Evolutionary conservation across 2,888 invertebrate species (phyloP).

Genomic region (Oeneis ivallda): DNA sequence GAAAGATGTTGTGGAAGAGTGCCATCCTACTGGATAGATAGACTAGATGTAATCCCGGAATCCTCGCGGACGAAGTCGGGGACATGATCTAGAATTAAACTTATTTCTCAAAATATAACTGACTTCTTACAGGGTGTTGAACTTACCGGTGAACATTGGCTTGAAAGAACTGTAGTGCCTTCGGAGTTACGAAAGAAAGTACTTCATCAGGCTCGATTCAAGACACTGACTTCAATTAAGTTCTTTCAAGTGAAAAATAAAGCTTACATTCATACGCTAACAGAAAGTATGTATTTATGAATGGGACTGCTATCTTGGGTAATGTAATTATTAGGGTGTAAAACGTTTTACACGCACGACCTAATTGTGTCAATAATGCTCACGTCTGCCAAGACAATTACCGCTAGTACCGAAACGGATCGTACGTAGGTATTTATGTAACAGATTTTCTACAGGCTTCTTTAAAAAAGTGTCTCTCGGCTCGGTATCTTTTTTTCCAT

Average conservation of each 20-base stretch:
- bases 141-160: constrained; percentile 71
- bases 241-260: constrained; percentile 77
- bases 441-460: constrained; percentile 22
- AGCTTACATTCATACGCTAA: constrained; percentile 73
- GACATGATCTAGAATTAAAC: no score
- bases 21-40: no score
- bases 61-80: no score
- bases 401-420: constrained; percentile 35
- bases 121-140: constrained; percentile 64
- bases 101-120: constrained; percentile 5
- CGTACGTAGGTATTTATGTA: constrained; percentile 6
- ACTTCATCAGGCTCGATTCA: constrained; percentile 73
- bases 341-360: constrained; percentile 40
- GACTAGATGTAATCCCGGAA: no score
- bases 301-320: constrained; percentile 32
- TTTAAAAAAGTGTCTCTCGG: constrained; percentile 11
- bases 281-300: constrained; percentile 61
- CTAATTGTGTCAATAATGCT: constrained; percentile 42
- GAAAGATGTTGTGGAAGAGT: no score
- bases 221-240: constrained; percentile 68
- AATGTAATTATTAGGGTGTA: constrained; percentile 40
- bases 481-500: no score
- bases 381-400: constrained; percentile 40
- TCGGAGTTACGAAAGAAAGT: constrained; percentile 72
- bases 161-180: constrained; percentile 69